A percentile compares a stretch with the other conserved stretches of the same genome.
These are phyloP conservation scores for Aradophagus sp. DNA, from an alignment of 1,140 invertebrate genomes.

Conservation along the genomic window DNA sequence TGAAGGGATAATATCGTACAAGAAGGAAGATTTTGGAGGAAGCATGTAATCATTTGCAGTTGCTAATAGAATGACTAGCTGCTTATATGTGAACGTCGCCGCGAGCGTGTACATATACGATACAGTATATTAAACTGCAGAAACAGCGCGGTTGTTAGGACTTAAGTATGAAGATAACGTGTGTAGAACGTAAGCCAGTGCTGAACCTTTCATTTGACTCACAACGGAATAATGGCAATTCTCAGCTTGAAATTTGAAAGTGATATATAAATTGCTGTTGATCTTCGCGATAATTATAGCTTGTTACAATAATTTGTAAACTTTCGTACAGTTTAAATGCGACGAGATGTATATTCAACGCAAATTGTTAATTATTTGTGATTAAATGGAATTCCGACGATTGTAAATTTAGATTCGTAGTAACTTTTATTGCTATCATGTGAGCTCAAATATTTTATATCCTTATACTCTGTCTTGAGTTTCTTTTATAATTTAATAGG, in stretches of 20 bases:
- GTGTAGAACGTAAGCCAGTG: background rate
- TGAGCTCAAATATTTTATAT: too few species aligned
- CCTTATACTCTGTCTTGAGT: too few species aligned
- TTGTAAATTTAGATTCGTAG: too few species aligned
- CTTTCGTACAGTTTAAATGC: slow-evolving; percentile 28
- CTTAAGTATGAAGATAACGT: too few species aligned
- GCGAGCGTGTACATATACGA: background rate
- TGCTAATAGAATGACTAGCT: slow-evolving; percentile 26
- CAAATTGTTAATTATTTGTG: slow-evolving; percentile 44
- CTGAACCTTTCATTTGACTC: slow-evolving; percentile 8
- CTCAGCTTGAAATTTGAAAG: slow-evolving; percentile 36
- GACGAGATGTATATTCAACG: slow-evolving; percentile 31
- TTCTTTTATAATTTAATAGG: too few species aligned
- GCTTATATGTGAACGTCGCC: slow-evolving; percentile 9
- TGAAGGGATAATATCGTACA: too few species aligned
- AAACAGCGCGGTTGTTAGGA: too few species aligned
- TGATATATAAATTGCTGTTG: slow-evolving; percentile 52
- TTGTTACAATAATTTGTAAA: slow-evolving; percentile 51
- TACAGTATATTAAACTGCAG: slow-evolving; percentile 1
- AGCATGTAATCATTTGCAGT: background rate
- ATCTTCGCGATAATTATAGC: slow-evolving; percentile 49
- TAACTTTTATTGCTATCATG: too few species aligned
- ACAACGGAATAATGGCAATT: slow-evolving; percentile 16
- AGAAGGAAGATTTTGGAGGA: too few species aligned
- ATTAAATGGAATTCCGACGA: slow-evolving; percentile 37